Base-by-base conservation (phyloP, 2,888 invertebrate genomes). In the Punctoribates punctum region DNA sequence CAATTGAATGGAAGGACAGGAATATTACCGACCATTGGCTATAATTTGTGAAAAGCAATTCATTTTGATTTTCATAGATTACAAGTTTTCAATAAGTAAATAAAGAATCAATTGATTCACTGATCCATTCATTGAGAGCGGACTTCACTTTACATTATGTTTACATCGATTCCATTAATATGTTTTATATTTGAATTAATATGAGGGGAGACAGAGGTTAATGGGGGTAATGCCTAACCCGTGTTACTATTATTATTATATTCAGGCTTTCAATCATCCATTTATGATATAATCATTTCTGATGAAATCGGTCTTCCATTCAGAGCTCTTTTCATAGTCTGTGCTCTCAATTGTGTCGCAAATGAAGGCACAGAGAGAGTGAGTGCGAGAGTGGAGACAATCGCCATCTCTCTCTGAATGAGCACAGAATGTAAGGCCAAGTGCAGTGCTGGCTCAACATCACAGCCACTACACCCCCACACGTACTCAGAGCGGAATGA, bases 241-340 rank as follows among this genome's bases (percentile, higher is more conserved):
- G 38, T 38, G 38, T 38, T 67, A 67, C 38, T 67, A 65, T 65
- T 27, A 65, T 65, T 25, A 67, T 38, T 67, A 67, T 38, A 34
- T 67, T 67, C 27, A 57, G 25, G 20, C 15, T 54, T 54, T 60
- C 67, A 67, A 38, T 67, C 62, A 62, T 62, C 62, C 62, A 62
- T 62, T 62, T 62, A 62, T 62, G 62, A 62, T 62, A 62, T 62
- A 62, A 62, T 62, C 67, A 67, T 67, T 67, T 67, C 34, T 67
- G 38, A 67, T 29, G 67, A 67, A 67, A 67, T 38, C 20, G 38
- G 15, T 34, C 27, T 20, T 38, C 67, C 67, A 38, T 67, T 29
- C 25, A 57, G 29, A 29, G 29, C 62, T 65, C 27, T 29, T 29
- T 25, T 38, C 38, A 67, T 5, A 67, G 67, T 5, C 38, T 13